A percentile compares a stretch with the other conserved stretches of the same genome.
These are phyloP conservation scores for Chiroxiphia lanceolata DNA, from an alignment of 2,797 vertebrate genomes.

Conservation along the genomic window DNA sequence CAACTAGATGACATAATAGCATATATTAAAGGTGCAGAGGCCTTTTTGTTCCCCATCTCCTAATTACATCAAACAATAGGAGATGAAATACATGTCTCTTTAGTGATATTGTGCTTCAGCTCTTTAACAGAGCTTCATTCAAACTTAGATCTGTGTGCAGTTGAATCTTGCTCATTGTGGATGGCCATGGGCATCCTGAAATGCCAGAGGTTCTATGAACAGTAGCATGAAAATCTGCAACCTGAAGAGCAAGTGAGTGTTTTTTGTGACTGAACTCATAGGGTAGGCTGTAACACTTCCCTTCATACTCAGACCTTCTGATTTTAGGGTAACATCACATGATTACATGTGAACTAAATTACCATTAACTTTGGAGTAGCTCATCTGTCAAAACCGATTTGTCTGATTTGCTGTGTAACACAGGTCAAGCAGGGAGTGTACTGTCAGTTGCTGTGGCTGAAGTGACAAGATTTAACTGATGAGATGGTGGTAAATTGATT, in stretches of 20 bases:
- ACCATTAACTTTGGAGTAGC: background rate
- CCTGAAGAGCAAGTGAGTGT: background rate
- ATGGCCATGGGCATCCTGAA: background rate
- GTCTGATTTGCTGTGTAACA: background rate
- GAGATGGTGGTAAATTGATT: background rate
- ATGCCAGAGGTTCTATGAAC: background rate
- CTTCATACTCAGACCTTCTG: background rate
- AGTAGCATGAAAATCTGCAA: background rate
- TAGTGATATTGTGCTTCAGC: background rate
- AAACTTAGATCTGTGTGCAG: background rate
- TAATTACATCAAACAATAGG: conserved; percentile 25
- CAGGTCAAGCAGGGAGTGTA: background rate
- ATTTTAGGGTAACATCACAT: background rate
- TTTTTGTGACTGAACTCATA: background rate
- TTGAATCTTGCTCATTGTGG: background rate
- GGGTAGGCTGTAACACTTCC: background rate
- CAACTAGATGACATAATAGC: conserved; percentile 38
- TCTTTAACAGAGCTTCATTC: background rate
- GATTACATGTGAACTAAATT: background rate
- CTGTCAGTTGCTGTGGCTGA: background rate
- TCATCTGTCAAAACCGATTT: background rate
- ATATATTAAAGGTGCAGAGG: conserved; percentile 14
- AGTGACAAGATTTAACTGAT: background rate
- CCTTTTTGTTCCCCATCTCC: conserved; percentile 9
- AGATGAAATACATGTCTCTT: background rate